phyloP scores from a whole-genome alignment of 2,888 invertebrate species.

The Lasioglossum pauxillum region DNA sequence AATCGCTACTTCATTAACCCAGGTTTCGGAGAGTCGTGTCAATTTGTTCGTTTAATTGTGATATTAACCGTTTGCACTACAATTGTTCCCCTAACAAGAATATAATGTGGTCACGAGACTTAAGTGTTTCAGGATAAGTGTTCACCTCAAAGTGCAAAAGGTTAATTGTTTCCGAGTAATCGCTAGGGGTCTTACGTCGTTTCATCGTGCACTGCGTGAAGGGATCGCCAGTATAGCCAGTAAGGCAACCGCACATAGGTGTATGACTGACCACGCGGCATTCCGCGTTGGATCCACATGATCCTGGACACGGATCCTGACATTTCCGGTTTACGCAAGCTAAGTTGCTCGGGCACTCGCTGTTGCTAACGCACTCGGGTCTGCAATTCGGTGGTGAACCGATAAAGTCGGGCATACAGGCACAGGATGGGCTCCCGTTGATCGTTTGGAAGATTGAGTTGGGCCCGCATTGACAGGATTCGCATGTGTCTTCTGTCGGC shows the following conservation, averaged over 20 bases:
- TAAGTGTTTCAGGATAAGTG: too few relatives aligned
- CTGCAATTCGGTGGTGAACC: constrained; percentile 91
- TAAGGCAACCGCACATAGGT: constrained; percentile 86
- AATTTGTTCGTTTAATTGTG: background rate
- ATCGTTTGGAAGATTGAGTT: constrained; percentile 90
- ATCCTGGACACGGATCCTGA: constrained; percentile 86
- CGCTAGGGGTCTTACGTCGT: constrained; percentile 77
- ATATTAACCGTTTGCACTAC: background rate
- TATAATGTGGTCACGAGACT: too few relatives aligned
- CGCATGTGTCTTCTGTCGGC: constrained; percentile 71
- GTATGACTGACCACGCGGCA: constrained; percentile 85
- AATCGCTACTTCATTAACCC: background rate
- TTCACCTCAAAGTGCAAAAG: background rate
- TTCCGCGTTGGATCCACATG: constrained; percentile 84
- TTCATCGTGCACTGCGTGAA: constrained; percentile 88
- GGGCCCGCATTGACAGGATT: constrained; percentile 88
- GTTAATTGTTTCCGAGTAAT: background rate
- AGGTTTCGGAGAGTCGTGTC: background rate
- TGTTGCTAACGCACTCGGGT: constrained; percentile 85
- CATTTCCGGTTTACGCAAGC: constrained; percentile 85
- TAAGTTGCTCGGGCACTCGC: constrained; percentile 84
- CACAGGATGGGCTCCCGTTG: constrained; percentile 87
- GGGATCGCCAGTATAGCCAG: constrained; percentile 87
- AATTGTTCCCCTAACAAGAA: too few relatives aligned
- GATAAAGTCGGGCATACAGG: constrained; percentile 89